Evolutionary conservation across 2,113 vertebrate species (phyloP).

Genomic region (Ctenomys sociabilis): DNA sequence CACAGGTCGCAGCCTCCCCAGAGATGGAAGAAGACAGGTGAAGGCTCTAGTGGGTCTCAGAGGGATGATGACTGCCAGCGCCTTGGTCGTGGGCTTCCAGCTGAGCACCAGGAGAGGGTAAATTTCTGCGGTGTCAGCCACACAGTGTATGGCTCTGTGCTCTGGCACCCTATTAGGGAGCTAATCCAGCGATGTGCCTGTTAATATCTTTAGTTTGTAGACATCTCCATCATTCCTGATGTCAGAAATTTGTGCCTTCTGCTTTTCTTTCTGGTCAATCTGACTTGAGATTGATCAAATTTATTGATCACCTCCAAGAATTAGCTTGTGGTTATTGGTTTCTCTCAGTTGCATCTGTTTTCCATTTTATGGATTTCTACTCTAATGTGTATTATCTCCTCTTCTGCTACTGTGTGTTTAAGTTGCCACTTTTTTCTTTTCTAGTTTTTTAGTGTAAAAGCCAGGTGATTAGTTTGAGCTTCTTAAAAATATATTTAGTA

Average conservation of each 20-base stretch:
- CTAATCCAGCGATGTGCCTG: not conserved
- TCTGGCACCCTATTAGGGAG: not conserved
- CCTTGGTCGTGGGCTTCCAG: not conserved
- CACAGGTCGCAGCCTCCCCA: not conserved
- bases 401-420: not conserved
- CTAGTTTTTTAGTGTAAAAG: conserved; percentile 22
- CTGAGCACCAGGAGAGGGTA: not conserved
- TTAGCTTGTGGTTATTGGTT: not conserved
- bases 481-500: not conserved
- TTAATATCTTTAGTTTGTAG: not conserved
- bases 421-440: not conserved
- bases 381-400: not conserved
- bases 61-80: not conserved
- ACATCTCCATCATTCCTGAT: not conserved
- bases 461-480: not conserved
- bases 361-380: not conserved
- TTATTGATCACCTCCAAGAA: not conserved
- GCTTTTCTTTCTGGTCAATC: not conserved
- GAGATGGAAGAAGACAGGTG: not conserved
- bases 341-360: not conserved
- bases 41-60: not conserved
- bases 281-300: conserved; percentile 26
- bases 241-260: not conserved
- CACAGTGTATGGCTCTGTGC: not conserved
- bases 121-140: not conserved